Base-by-base conservation (phyloP, 2,888 invertebrate genomes). In the Drosophila pseudotakahashii region DNA sequence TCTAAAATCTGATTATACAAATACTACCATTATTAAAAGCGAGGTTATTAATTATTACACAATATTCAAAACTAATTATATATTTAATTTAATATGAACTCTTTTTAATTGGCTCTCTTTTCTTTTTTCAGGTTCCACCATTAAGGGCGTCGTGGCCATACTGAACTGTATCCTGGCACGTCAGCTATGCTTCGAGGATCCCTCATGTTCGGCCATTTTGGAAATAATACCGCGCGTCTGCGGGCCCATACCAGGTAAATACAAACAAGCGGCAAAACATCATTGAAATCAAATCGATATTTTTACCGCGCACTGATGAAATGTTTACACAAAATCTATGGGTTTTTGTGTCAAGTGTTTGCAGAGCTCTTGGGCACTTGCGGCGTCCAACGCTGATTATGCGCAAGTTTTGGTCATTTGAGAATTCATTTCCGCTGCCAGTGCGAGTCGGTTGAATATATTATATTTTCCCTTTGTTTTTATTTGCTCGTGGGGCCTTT, bases 191-290 rank as follows among this genome's bases (percentile, higher is more conserved):
- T 96, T 96, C 92, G 97, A 97, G 91, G 97, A 98, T 93, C 94
- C 96, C 72, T 96, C 97, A 79, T 98, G 98, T 93, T 96, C 96
- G 79, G 96, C 97, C 76, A 97, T 97, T 92, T 93, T 97, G 91
- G 97, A 97, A 93, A 97, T 97, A 90, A 97, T 97, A 91, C 97
- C 97, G 60, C 94, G 97, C 87, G 97, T 97, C 84, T 98, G 97
- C 92, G 97, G 97, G 77, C 96, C 96, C 78, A 97, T 97, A 94
- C 95, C 96, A 92, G 97, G 97, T 97, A 92, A 95, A 95, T 93
- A 58, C 32, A 34, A 4, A 55, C n/a, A 57, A 26, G 34, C 30
- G 11, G 34, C 14, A 19, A 26, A 34, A 30, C 11, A n/a, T 37
- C 7, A 50, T 53, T 19, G 30, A 68, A 53, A 47, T 66, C 45